Evolutionary conservation across 1,140 invertebrate genomes (phyloP), one percentile per base, ranked within the genome.

Genomic region (Kradibia gibbosae): DNA sequence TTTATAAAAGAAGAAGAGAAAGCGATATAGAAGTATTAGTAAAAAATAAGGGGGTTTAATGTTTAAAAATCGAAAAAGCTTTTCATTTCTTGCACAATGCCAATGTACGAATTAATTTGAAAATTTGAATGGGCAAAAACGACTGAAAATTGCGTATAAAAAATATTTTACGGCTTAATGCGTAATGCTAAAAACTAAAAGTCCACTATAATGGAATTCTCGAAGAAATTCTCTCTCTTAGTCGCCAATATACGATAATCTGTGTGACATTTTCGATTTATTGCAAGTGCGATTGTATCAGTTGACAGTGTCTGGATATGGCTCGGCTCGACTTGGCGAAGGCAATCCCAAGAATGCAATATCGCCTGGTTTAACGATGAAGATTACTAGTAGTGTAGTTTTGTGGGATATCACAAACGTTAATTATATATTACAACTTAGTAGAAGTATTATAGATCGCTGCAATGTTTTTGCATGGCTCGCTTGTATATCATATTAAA

Each of bases 1-100:
- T 20, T 42, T 13, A 42, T 7, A 11, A 71, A 17, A 48, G 70
- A 72, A 15, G 42, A 1, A 72, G 39, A 67, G 70, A 74, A 60
- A 67, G 78, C 57, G 82, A 20, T 5, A 57, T 57, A 57, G 15
- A 57, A 57, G 53, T 22, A 57, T 5, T 8, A 57, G 53, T 22
- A 4, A 20, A 67, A 39, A 39, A 39, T 82, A 87, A 83, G 76
- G 78, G 80, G 67, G 65, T 74, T 74, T 55, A 78, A 77, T 84
- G 82, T 82, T 85, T 83, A 81, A 78, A 74, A 78, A 83, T 79
- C 67, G 85, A 81, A 83, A 83, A 50, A 72, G 45, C 65, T 78
- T 65, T 53, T 31, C 53, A 62, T 83, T 62, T 67, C 45, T 55
- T 83, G 34, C 31, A 34, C 74, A 79, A 15, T 17, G 62, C 34